phyloP scores from a whole-genome alignment of 1,140 invertebrate species.

The Harlomillsia oculata region DNA sequence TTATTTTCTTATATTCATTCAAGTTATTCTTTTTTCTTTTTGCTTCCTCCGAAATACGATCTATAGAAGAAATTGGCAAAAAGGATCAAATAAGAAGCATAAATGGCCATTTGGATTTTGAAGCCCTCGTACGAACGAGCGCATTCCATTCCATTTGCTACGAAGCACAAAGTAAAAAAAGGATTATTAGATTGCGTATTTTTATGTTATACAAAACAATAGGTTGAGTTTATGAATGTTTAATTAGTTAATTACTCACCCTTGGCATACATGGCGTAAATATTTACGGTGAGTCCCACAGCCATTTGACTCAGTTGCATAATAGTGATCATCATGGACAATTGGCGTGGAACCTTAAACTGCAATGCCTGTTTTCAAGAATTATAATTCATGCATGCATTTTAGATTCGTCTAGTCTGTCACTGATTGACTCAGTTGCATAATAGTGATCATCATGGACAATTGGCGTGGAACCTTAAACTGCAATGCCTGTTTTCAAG shows the following conservation, averaged over 20 bases:
- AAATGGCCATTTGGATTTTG: slow-evolving; percentile 40
- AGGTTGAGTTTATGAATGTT: no score
- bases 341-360: slow-evolving; percentile 20
- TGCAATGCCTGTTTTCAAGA: slow-evolving; percentile 19
- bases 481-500: slow-evolving; percentile 17
- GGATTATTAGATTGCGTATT: no score
- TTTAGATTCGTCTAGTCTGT: no score
- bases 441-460: slow-evolving; percentile 21
- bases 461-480: slow-evolving; percentile 22
- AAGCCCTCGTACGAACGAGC: slow-evolving; percentile 17
- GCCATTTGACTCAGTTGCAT: slow-evolving; percentile 27
- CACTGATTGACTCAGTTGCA: slow-evolving; percentile 27
- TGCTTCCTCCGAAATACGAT: slow-evolving; percentile 52
- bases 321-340: slow-evolving; percentile 23
- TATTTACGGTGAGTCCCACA: slow-evolving; percentile 22
- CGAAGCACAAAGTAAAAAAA: background rate
- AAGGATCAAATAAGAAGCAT: slow-evolving; percentile 82
- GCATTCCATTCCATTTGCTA: slow-evolving; percentile 9
- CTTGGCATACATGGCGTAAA: slow-evolving; percentile 21
- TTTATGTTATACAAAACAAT: no score
- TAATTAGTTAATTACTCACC: no score
- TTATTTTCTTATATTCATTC: slow-evolving; percentile 2
- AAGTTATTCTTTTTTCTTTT: slow-evolving; percentile 6
- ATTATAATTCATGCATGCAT: no score
- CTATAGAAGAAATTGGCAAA: slow-evolving; percentile 85